Evolutionary conservation across 1,140 invertebrate genomes (phyloP).

Genomic region (Lethrus apterus): DNA sequence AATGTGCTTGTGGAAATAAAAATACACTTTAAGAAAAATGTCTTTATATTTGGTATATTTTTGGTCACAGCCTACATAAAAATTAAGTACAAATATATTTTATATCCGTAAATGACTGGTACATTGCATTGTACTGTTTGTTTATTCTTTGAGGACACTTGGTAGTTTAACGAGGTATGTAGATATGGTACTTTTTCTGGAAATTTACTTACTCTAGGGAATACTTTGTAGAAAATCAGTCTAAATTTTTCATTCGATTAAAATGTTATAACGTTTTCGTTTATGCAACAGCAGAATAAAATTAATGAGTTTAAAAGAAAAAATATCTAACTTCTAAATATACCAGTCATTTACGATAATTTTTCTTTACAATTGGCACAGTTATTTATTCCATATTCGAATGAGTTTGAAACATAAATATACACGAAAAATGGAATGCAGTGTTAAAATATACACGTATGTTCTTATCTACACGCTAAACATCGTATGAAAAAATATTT

Average conservation of each 20-base stretch:
- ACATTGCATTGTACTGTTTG: background rate
- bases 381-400: no score
- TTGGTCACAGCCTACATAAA: slow-evolving; percentile 15
- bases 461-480: no score
- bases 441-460: no score
- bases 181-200: background rate
- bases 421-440: background rate
- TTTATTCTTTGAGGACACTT: background rate
- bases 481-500: no score
- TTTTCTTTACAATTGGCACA: slow-evolving; percentile 3
- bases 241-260: slow-evolving; percentile 1
- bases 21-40: no score
- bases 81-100: slow-evolving; percentile 3
- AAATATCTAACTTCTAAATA: background rate
- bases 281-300: background rate
- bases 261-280: background rate
- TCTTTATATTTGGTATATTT: slow-evolving; percentile 12
- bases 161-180: background rate
- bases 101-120: background rate
- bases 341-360: background rate
- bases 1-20: no score
- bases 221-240: background rate
- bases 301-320: background rate
- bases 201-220: background rate
- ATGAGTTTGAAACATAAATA: background rate